These are phyloP conservation scores for Oscheius sp. DNA, from an alignment of 2,888 invertebrate species.

Conservation along the genomic window DNA sequence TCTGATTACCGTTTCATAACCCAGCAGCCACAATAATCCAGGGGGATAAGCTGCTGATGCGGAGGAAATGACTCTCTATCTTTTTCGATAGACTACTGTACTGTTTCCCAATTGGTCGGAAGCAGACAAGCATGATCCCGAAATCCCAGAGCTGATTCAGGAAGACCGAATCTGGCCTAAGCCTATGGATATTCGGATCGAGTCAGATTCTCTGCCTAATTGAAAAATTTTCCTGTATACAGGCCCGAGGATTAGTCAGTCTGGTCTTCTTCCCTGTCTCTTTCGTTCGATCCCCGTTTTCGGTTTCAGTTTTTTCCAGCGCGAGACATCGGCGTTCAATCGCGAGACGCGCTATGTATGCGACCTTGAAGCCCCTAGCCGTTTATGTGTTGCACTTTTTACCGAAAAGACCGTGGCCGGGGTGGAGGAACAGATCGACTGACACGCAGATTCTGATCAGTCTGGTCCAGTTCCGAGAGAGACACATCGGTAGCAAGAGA, in stretches of 20 bases:
- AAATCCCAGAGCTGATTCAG: too few species aligned
- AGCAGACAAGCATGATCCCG: too few species aligned
- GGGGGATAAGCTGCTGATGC: too few species aligned
- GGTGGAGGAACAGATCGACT: constrained; percentile 7
- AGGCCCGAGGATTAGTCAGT: background rate
- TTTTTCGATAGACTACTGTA: too few species aligned
- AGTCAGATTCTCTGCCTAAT: too few species aligned
- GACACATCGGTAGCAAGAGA: background rate
- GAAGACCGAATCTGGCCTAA: too few species aligned
- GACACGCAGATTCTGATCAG: background rate
- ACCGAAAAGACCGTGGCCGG: constrained; percentile 10
- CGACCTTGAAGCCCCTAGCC: constrained; percentile 27
- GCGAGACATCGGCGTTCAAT: constrained; percentile 13
- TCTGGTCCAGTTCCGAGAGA: background rate
- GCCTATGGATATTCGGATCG: too few species aligned
- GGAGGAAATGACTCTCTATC: too few species aligned
- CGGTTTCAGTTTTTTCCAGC: constrained; percentile 18
- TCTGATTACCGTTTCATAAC: too few species aligned
- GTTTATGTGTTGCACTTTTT: constrained; percentile 37
- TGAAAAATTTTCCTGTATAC: too few species aligned
- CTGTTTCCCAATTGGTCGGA: too few species aligned
- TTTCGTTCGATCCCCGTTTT: constrained; percentile 8
- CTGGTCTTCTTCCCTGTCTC: background rate
- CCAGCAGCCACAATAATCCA: too few species aligned
- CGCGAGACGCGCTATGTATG: constrained; percentile 6